Conservation (phyloP, 2,797 vertebrate species). For the Serranus cabrilla region DNA sequence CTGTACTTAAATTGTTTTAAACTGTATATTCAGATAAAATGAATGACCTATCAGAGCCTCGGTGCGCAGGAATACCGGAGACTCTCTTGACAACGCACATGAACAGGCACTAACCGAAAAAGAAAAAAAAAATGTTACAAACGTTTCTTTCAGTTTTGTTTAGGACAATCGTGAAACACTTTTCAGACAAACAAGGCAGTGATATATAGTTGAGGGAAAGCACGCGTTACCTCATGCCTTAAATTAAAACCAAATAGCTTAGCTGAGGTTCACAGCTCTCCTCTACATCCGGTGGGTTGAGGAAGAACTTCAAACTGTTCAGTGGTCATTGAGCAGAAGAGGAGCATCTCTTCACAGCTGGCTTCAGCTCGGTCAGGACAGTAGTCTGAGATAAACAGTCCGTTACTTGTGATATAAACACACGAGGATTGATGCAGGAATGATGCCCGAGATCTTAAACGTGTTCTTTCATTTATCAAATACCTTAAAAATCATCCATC, state of each 20-base stretch:
- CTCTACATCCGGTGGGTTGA: slow-evolving; percentile 15
- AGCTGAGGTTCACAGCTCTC: slow-evolving; percentile 55
- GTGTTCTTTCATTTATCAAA: slow-evolving; percentile 48
- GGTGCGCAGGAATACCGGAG: slow-evolving; percentile 44
- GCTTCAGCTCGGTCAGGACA: slow-evolving; percentile 42
- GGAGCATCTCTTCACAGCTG: slow-evolving; percentile 54
- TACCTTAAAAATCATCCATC: slow-evolving; percentile 50
- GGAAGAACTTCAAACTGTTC: slow-evolving; percentile 52
- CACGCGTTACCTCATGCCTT: slow-evolving; percentile 65
- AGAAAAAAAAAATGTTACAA: slow-evolving; percentile 59
- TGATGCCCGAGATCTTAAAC: slow-evolving; percentile 15
- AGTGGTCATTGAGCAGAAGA: slow-evolving; percentile 40
- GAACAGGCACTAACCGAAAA: slow-evolving; percentile 81
- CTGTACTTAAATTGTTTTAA: slow-evolving; percentile 78
- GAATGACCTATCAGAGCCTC: slow-evolving; percentile 66
- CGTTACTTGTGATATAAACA: slow-evolving; percentile 43
- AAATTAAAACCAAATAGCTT: slow-evolving; percentile 64
- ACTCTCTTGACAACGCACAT: slow-evolving; percentile 71
- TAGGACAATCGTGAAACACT: slow-evolving; percentile 69
- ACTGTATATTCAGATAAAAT: slow-evolving; percentile 82
- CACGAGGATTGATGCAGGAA: slow-evolving; percentile 52
- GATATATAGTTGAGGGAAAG: slow-evolving; percentile 71
- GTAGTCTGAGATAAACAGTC: slow-evolving; percentile 55
- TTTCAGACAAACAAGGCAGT: slow-evolving; percentile 79
- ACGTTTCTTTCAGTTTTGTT: slow-evolving; percentile 65